Percentiles rank a stretch among this genome's conserved stretches.
phyloP scores from a whole-genome alignment of 2,113 vertebrate genomes.

The Mixornis gularis region DNA sequence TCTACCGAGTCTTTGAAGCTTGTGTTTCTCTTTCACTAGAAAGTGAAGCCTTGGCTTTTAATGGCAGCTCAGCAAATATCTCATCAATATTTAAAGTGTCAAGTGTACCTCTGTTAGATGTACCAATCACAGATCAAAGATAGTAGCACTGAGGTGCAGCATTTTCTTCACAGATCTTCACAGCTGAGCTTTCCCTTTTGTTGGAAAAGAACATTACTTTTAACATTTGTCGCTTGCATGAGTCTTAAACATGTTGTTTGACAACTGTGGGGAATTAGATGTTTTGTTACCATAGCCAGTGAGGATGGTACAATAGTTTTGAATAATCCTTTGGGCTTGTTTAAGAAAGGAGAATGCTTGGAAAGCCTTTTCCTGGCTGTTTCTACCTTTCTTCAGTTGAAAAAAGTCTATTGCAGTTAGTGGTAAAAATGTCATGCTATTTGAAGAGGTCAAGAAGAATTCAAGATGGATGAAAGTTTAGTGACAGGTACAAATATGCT shows the following conservation, averaged over 20 bases:
- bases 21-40: constrained; percentile 48
- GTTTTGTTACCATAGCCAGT: background rate
- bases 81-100: constrained; percentile 73
- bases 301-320: background rate
- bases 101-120: constrained; percentile 63
- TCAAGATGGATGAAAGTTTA: background rate
- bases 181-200: constrained; percentile 39
- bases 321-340: background rate
- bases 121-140: constrained; percentile 66
- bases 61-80: constrained; percentile 66
- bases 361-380: background rate
- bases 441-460: background rate
- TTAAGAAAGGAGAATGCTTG: background rate
- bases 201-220: constrained; percentile 22
- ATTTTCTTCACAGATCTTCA: constrained; percentile 56
- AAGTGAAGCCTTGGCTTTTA: constrained; percentile 57
- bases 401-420: background rate
- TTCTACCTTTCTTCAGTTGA: background rate
- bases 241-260: constrained; percentile 24
- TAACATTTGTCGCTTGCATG: background rate
- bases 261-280: constrained; percentile 24
- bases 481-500: background rate
- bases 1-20: constrained; percentile 58
- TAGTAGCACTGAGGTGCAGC: constrained; percentile 22
- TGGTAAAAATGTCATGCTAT: background rate